phyloP scores from a whole-genome alignment of 2,797 vertebrate genomes.

The Scolopax bukidnonensis region DNA sequence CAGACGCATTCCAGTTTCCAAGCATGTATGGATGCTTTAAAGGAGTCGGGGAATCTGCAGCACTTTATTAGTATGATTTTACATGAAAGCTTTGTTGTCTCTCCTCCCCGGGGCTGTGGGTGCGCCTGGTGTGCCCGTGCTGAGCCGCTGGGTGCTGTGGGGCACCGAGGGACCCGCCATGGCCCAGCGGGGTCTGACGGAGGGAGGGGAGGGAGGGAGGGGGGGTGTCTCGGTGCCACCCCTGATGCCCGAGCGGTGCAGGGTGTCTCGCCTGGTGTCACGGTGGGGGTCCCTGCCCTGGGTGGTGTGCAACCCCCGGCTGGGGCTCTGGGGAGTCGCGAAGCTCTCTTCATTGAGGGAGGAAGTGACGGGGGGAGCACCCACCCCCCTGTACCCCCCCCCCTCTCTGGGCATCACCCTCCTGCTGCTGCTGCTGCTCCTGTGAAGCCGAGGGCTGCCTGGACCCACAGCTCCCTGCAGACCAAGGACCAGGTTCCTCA shows the following conservation, averaged over 20 bases:
- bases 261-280: background rate
- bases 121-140: background rate
- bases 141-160: background rate
- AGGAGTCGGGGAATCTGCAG: background rate
- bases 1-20: background rate
- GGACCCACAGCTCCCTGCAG: fast-evolving
- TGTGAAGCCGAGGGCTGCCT: background rate
- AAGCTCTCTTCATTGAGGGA: fast-evolving
- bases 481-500: fast-evolving
- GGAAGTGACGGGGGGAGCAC: background rate
- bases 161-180: background rate
- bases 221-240: background rate
- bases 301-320: background rate
- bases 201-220: background rate
- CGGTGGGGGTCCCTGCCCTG: background rate
- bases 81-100: background rate
- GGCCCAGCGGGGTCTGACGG: fast-evolving
- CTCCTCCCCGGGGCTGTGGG: background rate
- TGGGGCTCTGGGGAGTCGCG: fast-evolving
- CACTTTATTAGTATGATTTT: background rate
- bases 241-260: background rate
- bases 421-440: background rate
- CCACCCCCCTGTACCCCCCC: too few relatives aligned
- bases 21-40: background rate
- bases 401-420: fast-evolving